A percentile compares a stretch with the other conserved stretches of the same genome.
phyloP scores from a whole-genome alignment of 2,888 invertebrate genomes.

The Laspeyria flexula region DNA sequence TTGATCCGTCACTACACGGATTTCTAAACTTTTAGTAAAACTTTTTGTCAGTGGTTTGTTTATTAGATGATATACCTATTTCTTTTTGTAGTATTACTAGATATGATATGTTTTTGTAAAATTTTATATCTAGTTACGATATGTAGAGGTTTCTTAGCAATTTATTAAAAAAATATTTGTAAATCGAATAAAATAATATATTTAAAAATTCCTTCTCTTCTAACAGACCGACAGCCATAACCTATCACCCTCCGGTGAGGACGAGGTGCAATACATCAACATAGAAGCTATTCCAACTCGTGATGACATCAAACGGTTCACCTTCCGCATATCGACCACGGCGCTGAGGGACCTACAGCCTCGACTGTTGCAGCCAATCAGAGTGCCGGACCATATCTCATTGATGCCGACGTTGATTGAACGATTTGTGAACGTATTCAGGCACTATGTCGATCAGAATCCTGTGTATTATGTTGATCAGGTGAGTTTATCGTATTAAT shows the following conservation, averaged over 20 bases:
- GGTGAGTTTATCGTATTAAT: slow-evolving; percentile 61
- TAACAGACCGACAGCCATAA: slow-evolving; percentile 89
- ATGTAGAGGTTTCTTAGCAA: too few species aligned
- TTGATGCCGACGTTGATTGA: slow-evolving; percentile 91
- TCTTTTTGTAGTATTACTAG: too few species aligned
- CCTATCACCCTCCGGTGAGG: slow-evolving; percentile 89
- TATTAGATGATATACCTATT: too few species aligned
- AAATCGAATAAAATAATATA: too few species aligned
- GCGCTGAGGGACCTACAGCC: slow-evolving; percentile 91
- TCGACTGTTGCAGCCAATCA: slow-evolving; percentile 57
- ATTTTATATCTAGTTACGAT: too few species aligned
- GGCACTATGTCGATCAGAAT: slow-evolving; percentile 90
- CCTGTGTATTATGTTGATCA: slow-evolving; percentile 86
- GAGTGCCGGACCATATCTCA: slow-evolving; percentile 70
- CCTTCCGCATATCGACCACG: slow-evolving; percentile 91
- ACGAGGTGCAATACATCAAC: slow-evolving; percentile 92
- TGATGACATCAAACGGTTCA: slow-evolving; percentile 86
- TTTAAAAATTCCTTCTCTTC: neutral
- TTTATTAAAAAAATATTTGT: too few species aligned
- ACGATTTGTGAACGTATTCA: slow-evolving; percentile 94
- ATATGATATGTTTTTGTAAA: too few species aligned
- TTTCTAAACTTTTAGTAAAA: too few species aligned
- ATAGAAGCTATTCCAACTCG: slow-evolving; percentile 90
- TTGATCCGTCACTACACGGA: too few species aligned
- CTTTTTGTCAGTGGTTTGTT: too few species aligned